Evolutionary conservation across 1,140 invertebrate species (phyloP).

Genomic region (Drosophila truncata): DNA sequence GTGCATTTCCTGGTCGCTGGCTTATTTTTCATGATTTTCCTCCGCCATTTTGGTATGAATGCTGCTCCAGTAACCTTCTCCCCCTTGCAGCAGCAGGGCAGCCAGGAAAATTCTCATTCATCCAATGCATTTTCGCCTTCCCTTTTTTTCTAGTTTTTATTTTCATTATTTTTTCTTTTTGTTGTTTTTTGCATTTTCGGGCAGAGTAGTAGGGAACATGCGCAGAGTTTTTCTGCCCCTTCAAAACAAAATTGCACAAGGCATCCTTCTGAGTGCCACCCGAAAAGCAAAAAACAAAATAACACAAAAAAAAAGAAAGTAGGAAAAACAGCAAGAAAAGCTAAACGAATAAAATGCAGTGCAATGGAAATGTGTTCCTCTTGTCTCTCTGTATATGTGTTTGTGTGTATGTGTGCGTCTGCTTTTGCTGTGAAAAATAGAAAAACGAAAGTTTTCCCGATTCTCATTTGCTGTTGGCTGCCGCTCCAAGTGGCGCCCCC

Average conservation of each 20-base stretch:
- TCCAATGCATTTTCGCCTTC: slow-evolving; percentile 64
- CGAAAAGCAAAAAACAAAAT: neutral
- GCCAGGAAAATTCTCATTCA: slow-evolving; percentile 39
- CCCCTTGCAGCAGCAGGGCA: slow-evolving; percentile 10
- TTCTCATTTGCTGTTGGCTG: slow-evolving; percentile 79
- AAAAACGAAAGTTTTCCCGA: slow-evolving; percentile 81
- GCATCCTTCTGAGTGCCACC: slow-evolving; percentile 6
- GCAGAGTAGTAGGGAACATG: slow-evolving; percentile 69
- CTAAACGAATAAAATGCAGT: slow-evolving; percentile 66
- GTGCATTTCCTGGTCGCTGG: slow-evolving; percentile 1
- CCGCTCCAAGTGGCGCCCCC: slow-evolving; percentile 72
- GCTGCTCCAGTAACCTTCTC: slow-evolving; percentile 54
- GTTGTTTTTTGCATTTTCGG: slow-evolving; percentile 6
- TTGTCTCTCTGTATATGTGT: slow-evolving; percentile 1
- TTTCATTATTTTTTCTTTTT: slow-evolving; percentile 15
- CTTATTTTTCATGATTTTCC: neutral
- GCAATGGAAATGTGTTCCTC: slow-evolving; percentile 68
- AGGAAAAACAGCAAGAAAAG: slow-evolving; percentile 6
- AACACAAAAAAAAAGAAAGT: too few species aligned
- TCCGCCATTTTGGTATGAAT: slow-evolving; percentile 56
- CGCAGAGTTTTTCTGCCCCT: slow-evolving; percentile 69
- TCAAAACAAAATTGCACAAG: slow-evolving; percentile 55
- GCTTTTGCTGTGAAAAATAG: slow-evolving; percentile 76
- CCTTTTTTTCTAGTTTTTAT: slow-evolving; percentile 55
- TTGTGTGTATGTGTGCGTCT: slow-evolving; percentile 9